Evolutionary conservation across 2,888 invertebrate species (phyloP).

Genomic region (Busseola fusca): DNA sequence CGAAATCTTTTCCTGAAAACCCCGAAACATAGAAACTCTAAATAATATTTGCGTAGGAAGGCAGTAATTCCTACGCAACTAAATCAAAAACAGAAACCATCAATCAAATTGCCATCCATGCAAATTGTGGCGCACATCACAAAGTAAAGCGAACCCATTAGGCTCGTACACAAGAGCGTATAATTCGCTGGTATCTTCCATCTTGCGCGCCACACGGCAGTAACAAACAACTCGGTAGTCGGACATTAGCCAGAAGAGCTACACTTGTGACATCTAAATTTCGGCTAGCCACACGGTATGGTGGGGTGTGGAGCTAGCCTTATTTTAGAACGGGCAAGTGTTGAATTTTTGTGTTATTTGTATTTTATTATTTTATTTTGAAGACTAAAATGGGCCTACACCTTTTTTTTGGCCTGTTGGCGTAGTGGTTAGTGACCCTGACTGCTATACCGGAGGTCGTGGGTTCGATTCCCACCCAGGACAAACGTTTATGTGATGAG

Average conservation of each 20-base stretch:
- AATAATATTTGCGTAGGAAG: conserved; percentile 2
- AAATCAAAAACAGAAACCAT: conserved; percentile 40
- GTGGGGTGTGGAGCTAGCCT: conserved; percentile 46
- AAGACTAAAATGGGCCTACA: no score
- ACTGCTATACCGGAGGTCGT: no score
- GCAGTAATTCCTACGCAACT: conserved; percentile 8
- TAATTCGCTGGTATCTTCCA: conserved; percentile 85
- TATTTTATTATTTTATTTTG: no score
- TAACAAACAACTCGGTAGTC: conserved; percentile 85
- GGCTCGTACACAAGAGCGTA: conserved; percentile 74
- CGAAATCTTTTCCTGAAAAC: not conserved
- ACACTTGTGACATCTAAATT: conserved; percentile 88
- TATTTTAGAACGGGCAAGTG: conserved; percentile 45
- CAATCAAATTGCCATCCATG: conserved; percentile 59
- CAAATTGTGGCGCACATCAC: conserved; percentile 56
- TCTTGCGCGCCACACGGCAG: conserved; percentile 81
- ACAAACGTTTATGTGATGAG: no score
- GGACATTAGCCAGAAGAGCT: conserved; percentile 83
- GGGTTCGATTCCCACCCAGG: no score
- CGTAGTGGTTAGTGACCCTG: no score
- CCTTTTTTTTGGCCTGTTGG: no score
- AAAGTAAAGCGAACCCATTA: conserved; percentile 60
- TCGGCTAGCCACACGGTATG: conserved; percentile 83
- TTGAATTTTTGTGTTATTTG: not conserved
- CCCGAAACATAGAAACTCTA: not conserved